Base-by-base conservation (phyloP, 2,888 invertebrate species). In the Standfussiana lucernea region DNA sequence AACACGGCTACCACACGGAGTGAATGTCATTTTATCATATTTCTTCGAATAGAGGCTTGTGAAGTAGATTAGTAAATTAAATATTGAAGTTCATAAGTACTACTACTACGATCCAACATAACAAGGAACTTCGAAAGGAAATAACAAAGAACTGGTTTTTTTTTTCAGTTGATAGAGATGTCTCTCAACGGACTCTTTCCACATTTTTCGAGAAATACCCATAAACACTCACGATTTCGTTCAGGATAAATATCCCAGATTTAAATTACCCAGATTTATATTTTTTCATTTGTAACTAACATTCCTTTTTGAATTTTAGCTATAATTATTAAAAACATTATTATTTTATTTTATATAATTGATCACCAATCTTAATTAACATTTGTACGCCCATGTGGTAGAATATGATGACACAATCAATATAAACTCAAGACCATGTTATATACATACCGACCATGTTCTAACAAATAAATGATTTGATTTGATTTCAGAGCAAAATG, bases 1-100 rank as follows among this genome's bases (percentile, higher is more conserved):
- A n/a, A n/a, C n/a, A n/a, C n/a, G n/a, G n/a, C 15, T 18, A 50
- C 40, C 11, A 21, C 7, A 40, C 24, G 32, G 28, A 37, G 4
- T 45, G n/a, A 64, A 74, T 79, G 24, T 56, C 35, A 47, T 28
- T 65, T 56, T 21, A 66, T 59, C 18, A 72, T 18, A 40, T 28
- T 68, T 64, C 67, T 68, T 56, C 7, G 68, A 45, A 75, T 42
- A 35, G 13, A 32, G 24, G n/a, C 28, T 15, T 5, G 11, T 50
- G 1, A 15, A 32, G 24, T 61, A 61, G n/a, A 47, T 61, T 61
- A 64, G 24, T 5, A 35, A n/a, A 37, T 40, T 42, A 32, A 59
- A 32, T 7, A 35, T 32, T 59, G 8, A 59, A 59, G 59, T 59
- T 32, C 59, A 7, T 32, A 59, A 18, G 18, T 28, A 53, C n/a